A percentile compares a stretch with the other conserved stretches of the same genome.
Conservation (phyloP, 2,797 vertebrate genomes). For the Delichon dasypus region DNA sequence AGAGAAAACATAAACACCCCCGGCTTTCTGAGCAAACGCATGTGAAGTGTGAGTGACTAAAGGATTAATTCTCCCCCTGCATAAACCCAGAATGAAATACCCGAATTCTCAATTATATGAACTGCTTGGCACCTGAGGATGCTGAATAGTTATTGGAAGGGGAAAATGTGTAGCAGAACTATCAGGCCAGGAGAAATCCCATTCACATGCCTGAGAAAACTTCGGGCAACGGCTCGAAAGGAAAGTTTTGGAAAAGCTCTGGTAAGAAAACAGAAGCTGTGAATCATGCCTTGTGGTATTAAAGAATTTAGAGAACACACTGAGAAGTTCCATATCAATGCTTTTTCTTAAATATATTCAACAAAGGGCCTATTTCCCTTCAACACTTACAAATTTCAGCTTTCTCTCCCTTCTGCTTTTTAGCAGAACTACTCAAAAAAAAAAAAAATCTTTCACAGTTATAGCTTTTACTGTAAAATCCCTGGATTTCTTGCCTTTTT, state of each 20-base stretch:
- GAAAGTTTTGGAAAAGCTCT: neutral
- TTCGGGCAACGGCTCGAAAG: neutral
- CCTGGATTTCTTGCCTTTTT: constrained; percentile 50
- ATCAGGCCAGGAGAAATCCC: constrained; percentile 20
- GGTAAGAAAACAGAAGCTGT: constrained; percentile 26
- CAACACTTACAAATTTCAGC: constrained; percentile 15
- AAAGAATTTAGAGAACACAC: constrained; percentile 37
- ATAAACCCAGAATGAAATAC: neutral
- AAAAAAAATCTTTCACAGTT: neutral
- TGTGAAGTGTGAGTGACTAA: neutral
- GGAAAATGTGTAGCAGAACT: neutral
- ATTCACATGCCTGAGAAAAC: constrained; percentile 8
- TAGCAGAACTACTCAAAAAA: neutral
- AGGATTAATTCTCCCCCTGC: constrained; percentile 14
- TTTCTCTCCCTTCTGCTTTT: constrained; percentile 9
- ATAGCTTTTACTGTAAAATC: constrained; percentile 51
- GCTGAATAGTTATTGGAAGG: neutral
- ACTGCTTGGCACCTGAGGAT: neutral
- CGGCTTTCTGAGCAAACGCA: neutral
- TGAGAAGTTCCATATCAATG: constrained; percentile 30
- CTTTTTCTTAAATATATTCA: constrained; percentile 38
- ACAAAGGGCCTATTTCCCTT: constrained; percentile 37
- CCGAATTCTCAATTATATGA: neutral
- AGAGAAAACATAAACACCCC: neutral
- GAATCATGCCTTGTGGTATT: neutral